Evolutionary conservation across 2,888 invertebrate genomes (phyloP).

Genomic region (Iphiclides podalirius): DNA sequence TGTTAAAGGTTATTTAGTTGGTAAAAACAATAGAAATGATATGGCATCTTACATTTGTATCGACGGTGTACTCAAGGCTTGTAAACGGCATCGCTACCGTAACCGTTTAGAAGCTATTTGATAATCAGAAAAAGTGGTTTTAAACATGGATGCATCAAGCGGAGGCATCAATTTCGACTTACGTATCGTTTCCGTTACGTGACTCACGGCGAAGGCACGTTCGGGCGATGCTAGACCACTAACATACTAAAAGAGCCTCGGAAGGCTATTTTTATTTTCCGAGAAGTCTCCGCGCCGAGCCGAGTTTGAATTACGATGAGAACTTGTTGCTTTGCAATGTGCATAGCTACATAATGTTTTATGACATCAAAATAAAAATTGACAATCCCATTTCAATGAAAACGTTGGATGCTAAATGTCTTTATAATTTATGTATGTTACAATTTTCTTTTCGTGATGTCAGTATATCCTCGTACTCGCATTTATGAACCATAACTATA

Average conservation of each 20-base stretch:
- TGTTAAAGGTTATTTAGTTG: no score
- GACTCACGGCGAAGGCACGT: constrained; percentile 75
- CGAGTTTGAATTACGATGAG: constrained; percentile 38
- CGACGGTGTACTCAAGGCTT: no score
- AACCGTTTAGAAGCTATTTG: constrained; percentile 18
- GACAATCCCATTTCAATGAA: no score
- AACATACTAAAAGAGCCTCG: constrained; percentile 65
- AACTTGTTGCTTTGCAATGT: constrained; percentile 19
- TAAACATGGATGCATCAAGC: constrained; percentile 57
- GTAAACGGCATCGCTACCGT: constrained; percentile 5
- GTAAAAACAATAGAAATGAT: no score
- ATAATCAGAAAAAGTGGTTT: constrained; percentile 38
- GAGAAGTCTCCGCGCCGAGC: constrained; percentile 41
- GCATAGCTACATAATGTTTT: constrained; percentile 4
- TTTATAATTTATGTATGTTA: no score
- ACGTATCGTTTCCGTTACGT: constrained; percentile 76
- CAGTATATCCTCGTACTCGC: no score
- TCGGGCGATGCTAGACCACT: constrained; percentile 59
- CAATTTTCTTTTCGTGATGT: no score
- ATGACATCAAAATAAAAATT: no score
- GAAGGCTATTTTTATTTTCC: constrained; percentile 54
- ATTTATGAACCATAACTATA: no score
- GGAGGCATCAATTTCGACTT: constrained; percentile 64
- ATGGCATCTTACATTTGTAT: no score
- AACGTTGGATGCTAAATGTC: no score